phyloP scores from a whole-genome alignment of 2,888 invertebrate genomes.

The Sclerodermus sp. region DNA sequence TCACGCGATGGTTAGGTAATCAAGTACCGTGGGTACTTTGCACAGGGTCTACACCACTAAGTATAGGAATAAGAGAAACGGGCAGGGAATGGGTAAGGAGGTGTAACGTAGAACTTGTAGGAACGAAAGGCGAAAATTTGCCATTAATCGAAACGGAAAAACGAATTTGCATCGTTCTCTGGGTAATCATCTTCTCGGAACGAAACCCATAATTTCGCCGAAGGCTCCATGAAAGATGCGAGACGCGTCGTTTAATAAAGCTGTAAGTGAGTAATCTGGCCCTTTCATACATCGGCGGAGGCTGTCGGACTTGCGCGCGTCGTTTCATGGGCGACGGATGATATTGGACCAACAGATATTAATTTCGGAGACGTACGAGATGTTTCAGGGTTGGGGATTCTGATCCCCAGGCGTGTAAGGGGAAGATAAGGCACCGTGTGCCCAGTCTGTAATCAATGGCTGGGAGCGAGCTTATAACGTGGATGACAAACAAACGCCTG shows the following conservation, averaged over 20 bases:
- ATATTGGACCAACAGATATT: conserved; percentile 54
- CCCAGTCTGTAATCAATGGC: conserved; percentile 51
- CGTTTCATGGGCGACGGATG: conserved; percentile 35
- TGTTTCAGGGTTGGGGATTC: conserved; percentile 47
- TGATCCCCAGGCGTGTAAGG: conserved; percentile 50
- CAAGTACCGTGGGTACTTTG: too few relatives aligned
- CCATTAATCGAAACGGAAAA: too few relatives aligned
- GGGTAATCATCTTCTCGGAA: neutral
- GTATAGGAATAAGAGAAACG: too few relatives aligned
- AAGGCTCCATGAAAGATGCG: conserved; percentile 15
- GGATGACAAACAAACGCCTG: conserved; percentile 31
- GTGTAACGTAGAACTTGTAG: too few relatives aligned
- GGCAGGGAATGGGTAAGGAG: too few relatives aligned
- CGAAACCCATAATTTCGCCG: conserved; percentile 3
- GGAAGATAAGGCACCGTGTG: conserved; percentile 52
- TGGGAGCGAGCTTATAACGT: conserved; percentile 34
- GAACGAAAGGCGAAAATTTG: too few relatives aligned
- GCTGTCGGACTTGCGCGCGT: neutral
- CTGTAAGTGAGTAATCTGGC: conserved; percentile 24
- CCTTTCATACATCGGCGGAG: conserved; percentile 14
- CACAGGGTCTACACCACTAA: too few relatives aligned
- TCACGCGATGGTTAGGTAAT: too few relatives aligned
- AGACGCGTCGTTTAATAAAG: conserved; percentile 36
- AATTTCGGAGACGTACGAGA: conserved; percentile 54
- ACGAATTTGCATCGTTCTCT: too few relatives aligned